These are phyloP conservation scores for Phylloscopus trochiloides DNA, from an alignment of 2,113 vertebrate genomes.

Conservation along the genomic window DNA sequence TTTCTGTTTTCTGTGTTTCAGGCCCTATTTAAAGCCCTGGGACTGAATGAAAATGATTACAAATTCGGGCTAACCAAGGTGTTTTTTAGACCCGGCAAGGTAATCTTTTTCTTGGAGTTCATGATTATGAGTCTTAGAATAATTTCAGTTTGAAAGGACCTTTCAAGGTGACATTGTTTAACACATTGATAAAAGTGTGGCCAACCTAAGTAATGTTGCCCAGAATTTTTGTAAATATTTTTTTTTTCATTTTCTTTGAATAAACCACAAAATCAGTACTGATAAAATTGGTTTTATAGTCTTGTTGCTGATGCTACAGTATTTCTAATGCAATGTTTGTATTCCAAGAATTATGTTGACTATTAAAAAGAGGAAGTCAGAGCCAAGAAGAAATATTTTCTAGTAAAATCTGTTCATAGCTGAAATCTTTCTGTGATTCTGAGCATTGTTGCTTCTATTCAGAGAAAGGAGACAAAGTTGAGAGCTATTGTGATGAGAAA, in stretches of 20 bases:
- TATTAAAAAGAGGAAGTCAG: background rate
- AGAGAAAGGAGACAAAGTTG: background rate
- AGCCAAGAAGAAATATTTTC: background rate
- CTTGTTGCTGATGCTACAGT: background rate
- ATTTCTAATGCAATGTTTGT: background rate
- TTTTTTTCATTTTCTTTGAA: background rate
- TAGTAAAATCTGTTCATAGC: background rate
- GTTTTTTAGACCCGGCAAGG: constrained; percentile 98
- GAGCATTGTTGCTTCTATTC: background rate
- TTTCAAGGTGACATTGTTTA: background rate
- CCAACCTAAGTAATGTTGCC: background rate
- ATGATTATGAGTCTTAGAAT: background rate
- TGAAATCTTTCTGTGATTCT: background rate
- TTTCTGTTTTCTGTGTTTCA: constrained; percentile 66
- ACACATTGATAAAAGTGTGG: background rate
- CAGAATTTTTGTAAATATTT: background rate
- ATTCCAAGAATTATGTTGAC: background rate
- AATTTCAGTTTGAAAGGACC: background rate
- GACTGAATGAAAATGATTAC: constrained; percentile 95
- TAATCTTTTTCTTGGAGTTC: constrained; percentile 67
- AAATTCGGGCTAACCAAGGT: constrained; percentile 98
- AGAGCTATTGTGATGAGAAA: background rate
- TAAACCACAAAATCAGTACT: background rate
- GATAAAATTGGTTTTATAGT: background rate
- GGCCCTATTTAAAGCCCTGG: constrained; percentile 97